phyloP scores from a whole-genome alignment of 1,140 invertebrate species.

The Neuroterus valhalla region DNA sequence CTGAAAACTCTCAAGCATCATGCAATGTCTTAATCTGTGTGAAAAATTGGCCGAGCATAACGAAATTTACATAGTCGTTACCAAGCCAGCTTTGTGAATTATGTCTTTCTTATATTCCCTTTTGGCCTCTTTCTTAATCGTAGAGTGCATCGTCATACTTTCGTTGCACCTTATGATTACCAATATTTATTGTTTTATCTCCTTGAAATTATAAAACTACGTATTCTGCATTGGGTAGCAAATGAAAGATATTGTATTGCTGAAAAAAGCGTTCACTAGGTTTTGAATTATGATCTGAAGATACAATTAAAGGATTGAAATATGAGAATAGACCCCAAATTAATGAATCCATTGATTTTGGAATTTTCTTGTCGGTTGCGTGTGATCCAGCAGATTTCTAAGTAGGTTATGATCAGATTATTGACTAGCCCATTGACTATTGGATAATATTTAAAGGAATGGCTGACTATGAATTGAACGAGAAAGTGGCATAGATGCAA shows the following conservation, averaged over 20 bases:
- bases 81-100: slow-evolving; percentile 49
- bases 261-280: too few relatives aligned
- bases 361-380: too few relatives aligned
- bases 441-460: slow-evolving; percentile 1
- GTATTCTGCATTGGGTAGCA: too few relatives aligned
- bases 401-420: not conserved
- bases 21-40: slow-evolving; percentile 64
- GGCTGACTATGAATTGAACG: not conserved
- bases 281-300: too few relatives aligned
- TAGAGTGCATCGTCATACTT: not conserved
- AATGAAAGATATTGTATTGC: too few relatives aligned
- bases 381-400: not conserved
- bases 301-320: too few relatives aligned
- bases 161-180: not conserved
- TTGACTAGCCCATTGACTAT: not conserved
- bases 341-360: too few relatives aligned
- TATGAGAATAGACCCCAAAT: too few relatives aligned
- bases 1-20: not conserved
- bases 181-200: not conserved
- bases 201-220: too few relatives aligned
- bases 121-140: not conserved
- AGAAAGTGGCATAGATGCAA: slow-evolving; percentile 2
- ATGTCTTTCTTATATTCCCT: not conserved
- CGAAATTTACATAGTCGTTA: slow-evolving; percentile 67
- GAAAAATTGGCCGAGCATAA: slow-evolving; percentile 60